Evolutionary conservation across 2,797 vertebrate genomes (phyloP).

Genomic region (Manis javanica): DNA sequence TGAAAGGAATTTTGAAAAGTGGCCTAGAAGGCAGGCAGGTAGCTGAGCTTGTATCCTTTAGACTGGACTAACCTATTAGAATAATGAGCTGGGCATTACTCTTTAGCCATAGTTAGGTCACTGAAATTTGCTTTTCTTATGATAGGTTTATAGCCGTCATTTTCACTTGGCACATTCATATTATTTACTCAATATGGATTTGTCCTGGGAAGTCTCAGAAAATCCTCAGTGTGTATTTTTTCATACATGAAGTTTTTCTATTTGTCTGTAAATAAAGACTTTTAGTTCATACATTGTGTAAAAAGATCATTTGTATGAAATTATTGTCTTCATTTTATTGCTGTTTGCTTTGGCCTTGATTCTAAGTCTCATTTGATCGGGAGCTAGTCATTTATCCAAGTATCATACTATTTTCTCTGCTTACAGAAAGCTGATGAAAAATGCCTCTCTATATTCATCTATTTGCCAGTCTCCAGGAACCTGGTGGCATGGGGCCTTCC

Average conservation of each 20-base stretch:
- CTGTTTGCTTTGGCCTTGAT: neutral
- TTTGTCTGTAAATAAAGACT: neutral
- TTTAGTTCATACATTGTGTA: conserved; percentile 17
- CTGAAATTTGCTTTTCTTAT: conserved; percentile 68
- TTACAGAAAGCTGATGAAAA: neutral
- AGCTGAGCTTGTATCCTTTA: conserved; percentile 58
- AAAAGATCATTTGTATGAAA: conserved; percentile 47
- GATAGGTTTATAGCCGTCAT: conserved; percentile 63
- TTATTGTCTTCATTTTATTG: conserved; percentile 42
- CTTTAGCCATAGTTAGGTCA: conserved; percentile 34
- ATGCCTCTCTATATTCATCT: neutral
- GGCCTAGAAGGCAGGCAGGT: conserved; percentile 74
- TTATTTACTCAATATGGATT: conserved; percentile 59
- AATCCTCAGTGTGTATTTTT: neutral
- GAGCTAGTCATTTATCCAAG: conserved; percentile 50
- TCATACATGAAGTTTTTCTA: neutral
- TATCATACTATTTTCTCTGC: neutral
- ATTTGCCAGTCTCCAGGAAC: conserved; percentile 62
- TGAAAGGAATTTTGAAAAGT: conserved; percentile 80
- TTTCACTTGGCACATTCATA: conserved; percentile 2
- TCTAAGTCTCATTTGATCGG: conserved; percentile 62
- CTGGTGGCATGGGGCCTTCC: conserved; percentile 53
- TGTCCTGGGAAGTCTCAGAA: conserved; percentile 54
- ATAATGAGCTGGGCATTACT: conserved; percentile 69
- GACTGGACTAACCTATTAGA: conserved; percentile 62